These are phyloP conservation scores for Catostylus mosaicus DNA, from an alignment of 30 jellyfish, hydroid and myxozoan species.

Conservation along the genomic window DNA sequence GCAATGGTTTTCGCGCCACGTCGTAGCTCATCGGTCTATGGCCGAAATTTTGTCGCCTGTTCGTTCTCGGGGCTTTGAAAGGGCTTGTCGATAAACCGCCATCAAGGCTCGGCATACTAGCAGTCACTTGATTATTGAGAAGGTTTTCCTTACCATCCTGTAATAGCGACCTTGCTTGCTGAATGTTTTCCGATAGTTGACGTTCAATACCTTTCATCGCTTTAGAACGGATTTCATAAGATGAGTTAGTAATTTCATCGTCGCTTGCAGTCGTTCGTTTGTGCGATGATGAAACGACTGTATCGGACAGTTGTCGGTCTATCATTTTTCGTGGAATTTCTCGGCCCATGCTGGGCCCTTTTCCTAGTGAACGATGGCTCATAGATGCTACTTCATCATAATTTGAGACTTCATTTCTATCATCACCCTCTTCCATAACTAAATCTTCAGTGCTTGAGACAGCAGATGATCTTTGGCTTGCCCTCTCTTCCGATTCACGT, in stretches of 20 bases:
- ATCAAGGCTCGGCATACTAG: constrained; percentile 44
- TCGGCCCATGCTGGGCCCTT: neutral
- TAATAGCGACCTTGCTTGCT: neutral
- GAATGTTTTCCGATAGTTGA: constrained; percentile 44
- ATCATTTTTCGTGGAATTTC: neutral
- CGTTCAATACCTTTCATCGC: constrained; percentile 7
- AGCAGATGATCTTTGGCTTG: neutral
- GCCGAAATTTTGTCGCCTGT: constrained; percentile 40
- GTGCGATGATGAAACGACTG: neutral
- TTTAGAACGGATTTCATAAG: neutral
- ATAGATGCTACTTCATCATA: neutral
- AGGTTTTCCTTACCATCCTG: neutral
- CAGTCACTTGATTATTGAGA: neutral
- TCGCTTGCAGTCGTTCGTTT: neutral
- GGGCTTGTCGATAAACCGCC: constrained; percentile 36
- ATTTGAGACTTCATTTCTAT: neutral
- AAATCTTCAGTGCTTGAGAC: neutral
- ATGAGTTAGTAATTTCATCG: neutral
- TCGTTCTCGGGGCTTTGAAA: constrained; percentile 25
- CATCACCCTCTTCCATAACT: neutral
- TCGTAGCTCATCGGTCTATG: constrained; percentile 66
- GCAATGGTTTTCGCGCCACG: constrained; percentile 35
- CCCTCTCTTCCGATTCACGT: neutral
- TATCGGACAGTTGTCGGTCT: constrained; percentile 17
- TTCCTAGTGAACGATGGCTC: too few species aligned